phyloP scores from a whole-genome alignment of 2,888 invertebrate species.

The Acanthosepion pharaonis region DNA sequence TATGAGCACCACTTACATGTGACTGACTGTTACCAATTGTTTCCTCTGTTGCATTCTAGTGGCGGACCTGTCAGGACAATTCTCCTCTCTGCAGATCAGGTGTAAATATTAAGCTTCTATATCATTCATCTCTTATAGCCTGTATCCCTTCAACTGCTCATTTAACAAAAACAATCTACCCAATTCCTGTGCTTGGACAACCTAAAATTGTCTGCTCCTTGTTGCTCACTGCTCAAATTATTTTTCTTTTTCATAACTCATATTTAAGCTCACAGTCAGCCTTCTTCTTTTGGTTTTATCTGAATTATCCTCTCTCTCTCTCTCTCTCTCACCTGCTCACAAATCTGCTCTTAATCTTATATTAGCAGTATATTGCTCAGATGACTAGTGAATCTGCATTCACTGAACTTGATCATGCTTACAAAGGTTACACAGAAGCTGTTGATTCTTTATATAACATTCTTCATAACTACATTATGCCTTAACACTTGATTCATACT shows the following conservation, averaged over 20 bases:
- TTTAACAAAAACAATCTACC: neutral
- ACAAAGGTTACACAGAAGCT: neutral
- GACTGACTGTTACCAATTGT: slow-evolving; percentile 23
- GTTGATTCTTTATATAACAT: slow-evolving; percentile 17
- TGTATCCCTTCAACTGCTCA: neutral
- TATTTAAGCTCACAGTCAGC: neutral
- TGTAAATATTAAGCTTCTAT: slow-evolving; percentile 45
- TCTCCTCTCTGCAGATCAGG: slow-evolving; percentile 40
- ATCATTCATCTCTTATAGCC: slow-evolving; percentile 21
- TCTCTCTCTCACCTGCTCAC: neutral
- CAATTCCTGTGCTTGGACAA: neutral
- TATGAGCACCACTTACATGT: neutral
- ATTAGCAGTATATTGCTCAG: neutral
- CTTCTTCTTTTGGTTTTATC: neutral
- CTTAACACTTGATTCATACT: neutral
- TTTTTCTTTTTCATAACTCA: neutral
- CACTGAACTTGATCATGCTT: neutral
- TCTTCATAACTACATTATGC: neutral
- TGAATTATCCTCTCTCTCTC: neutral
- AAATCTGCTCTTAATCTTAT: neutral
- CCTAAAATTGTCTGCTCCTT: neutral
- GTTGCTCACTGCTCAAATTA: neutral
- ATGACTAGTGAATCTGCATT: neutral
- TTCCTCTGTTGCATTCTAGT: slow-evolving; percentile 45
- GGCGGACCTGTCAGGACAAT: neutral